A percentile compares a stretch with the other conserved stretches of the same genome.
Conservation (phyloP, 2,113 vertebrate genomes). For the Pyrgilauda ruficollis region DNA sequence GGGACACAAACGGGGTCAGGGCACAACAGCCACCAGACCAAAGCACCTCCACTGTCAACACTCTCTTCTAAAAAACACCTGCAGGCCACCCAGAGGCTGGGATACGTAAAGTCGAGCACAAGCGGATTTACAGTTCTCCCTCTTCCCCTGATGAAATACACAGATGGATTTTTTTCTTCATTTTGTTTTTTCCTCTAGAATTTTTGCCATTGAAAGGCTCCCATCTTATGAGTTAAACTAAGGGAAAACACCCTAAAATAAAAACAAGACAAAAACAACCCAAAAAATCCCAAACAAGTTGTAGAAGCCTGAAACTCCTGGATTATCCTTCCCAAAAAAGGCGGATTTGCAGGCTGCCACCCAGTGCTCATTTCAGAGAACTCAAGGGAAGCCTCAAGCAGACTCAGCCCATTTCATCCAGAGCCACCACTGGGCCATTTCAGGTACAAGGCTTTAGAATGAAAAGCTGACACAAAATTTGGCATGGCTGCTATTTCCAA, state of each 20-base stretch:
- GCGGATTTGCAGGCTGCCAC: not conserved
- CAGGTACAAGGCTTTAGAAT: not conserved
- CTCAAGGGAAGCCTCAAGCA: not conserved
- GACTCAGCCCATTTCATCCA: not conserved
- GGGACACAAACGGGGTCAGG: not conserved
- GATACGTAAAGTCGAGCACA: rapidly evolving
- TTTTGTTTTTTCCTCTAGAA: not conserved
- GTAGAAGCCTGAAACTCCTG: not conserved
- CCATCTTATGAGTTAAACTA: not conserved
- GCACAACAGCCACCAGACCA: not conserved
- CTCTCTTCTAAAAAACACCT: not conserved
- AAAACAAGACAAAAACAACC: not conserved
- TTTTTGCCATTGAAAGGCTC: not conserved
- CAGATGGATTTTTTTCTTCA: not conserved
- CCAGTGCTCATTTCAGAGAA: conserved; percentile 19
- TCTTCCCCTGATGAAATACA: not conserved
- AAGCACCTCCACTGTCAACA: not conserved
- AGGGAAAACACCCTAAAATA: not conserved
- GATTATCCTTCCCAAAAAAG: not conserved
- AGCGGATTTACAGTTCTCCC: not conserved
- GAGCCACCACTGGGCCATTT: not conserved
- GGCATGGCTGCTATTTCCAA: not conserved
- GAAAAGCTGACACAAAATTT: not conserved
- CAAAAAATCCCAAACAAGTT: not conserved
- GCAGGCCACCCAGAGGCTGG: not conserved